A percentile compares a stretch with the other conserved stretches of the same genome.
Conservation (phyloP, 2,888 invertebrate genomes). For the Leptopilina syphax region DNA sequence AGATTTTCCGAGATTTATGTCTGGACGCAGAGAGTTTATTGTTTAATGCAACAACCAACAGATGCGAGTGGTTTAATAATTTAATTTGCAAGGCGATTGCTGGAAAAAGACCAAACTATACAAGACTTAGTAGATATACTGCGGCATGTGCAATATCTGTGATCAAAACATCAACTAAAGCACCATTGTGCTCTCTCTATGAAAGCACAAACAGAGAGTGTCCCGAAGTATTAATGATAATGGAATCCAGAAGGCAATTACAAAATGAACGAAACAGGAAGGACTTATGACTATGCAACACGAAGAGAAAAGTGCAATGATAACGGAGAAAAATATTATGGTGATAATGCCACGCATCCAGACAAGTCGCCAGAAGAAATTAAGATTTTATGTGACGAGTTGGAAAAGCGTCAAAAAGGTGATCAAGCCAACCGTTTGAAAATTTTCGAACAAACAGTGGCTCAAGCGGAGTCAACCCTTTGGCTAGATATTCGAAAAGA, state of each 20-base stretch:
- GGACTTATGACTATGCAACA: not conserved
- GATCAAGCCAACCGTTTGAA: not conserved
- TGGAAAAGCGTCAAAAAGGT: not conserved
- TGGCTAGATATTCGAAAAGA: not conserved
- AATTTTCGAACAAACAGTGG: not conserved
- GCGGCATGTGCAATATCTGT: conserved; percentile 26
- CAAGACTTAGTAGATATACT: conserved; percentile 36
- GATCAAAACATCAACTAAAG: conserved; percentile 35
- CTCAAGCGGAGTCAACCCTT: not conserved
- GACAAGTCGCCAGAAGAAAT: conserved; percentile 41
- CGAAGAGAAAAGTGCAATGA: not conserved
- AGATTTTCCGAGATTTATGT: conserved; percentile 28
- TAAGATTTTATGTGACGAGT: not conserved
- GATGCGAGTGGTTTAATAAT: conserved; percentile 47
- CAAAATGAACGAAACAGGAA: not conserved
- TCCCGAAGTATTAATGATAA: not conserved
- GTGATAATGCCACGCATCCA: conserved; percentile 18
- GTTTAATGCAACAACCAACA: conserved; percentile 44
- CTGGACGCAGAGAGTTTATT: conserved; percentile 41
- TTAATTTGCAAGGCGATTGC: conserved; percentile 46
- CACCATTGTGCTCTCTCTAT: conserved; percentile 21
- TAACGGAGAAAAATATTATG: conserved; percentile 30
- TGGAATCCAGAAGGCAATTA: conserved; percentile 30
- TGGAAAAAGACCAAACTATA: conserved; percentile 48
- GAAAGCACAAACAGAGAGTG: conserved; percentile 10